phyloP scores from a whole-genome alignment of 2,888 invertebrate species.

The Coelinius sp. region DNA sequence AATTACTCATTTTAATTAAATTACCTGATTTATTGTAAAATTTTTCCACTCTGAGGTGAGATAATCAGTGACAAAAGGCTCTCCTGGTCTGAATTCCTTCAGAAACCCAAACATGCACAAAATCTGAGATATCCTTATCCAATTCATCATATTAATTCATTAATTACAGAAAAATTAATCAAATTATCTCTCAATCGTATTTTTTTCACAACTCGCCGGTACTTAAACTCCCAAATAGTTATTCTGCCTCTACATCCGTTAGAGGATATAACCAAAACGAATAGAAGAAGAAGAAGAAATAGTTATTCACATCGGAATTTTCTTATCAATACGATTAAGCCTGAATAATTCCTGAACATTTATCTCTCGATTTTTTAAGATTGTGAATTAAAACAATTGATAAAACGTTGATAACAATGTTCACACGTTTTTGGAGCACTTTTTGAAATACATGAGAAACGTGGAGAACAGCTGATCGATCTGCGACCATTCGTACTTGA shows the following conservation, averaged over 20 bases:
- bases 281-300: no score
- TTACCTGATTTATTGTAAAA: constrained; percentile 79
- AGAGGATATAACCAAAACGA: no score
- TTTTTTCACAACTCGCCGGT: neutral
- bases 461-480: neutral
- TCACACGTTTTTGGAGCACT: neutral
- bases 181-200: neutral
- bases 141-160: constrained; percentile 67
- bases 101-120: constrained; percentile 86
- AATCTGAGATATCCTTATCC: constrained; percentile 81
- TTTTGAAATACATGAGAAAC: neutral
- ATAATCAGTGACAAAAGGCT: constrained; percentile 87
- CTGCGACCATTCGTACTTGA: neutral
- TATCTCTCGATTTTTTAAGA: neutral
- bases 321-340: neutral
- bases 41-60: constrained; percentile 84
- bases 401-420: neutral
- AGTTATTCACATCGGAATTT: no score
- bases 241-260: no score
- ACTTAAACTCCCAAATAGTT: no score
- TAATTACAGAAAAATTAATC: neutral
- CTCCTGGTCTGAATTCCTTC: constrained; percentile 89
- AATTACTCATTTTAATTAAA: constrained; percentile 4
- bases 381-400: neutral
- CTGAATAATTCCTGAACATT: neutral